Evolutionary conservation across 2,888 invertebrate genomes (phyloP), one percentile per base, ranked within the genome.

Genomic region (Steromphala cineraria): DNA sequence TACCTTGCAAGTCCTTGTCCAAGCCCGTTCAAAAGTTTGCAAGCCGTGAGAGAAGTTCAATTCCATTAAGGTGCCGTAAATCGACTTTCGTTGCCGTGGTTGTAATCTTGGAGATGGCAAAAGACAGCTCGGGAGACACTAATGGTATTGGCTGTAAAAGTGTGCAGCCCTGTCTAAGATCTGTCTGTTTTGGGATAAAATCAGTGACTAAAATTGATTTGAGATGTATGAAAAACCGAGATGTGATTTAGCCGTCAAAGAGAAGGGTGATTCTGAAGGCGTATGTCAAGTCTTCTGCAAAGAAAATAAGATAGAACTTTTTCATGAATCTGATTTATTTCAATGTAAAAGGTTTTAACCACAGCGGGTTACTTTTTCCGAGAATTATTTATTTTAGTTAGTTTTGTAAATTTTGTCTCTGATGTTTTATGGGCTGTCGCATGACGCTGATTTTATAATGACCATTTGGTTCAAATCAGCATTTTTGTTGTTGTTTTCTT

Each of bases 91-190:
- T 62, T 62, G 62, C 24, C 62, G 62, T 17, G 15, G 62, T 13
- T 24, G 62, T 62, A 62, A 62, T 62, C 62, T 62, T 62, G 62
- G 62, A 62, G 62, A 62, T 62, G 62, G 62, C 62, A 62, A 28
- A 62, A 62, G 62, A 62, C 62, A 62, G 62, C 28, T 62, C 24
- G n/a, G 28, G 62, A 4, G 28, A 24, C 62, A 24, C 62, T 62
- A 62, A 62, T 62, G 62, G 62, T 62, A 62, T 62, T 62, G 62
- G 62, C 62, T 62, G 28, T 62, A 62, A 62, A 62, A 62, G 28
- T 21, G 21, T 24, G n/a, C 28, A 62, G 62, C 24, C 28, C 28
- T 62, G 28, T 62, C 62, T 62, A 62, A 62, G 28, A 62, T 28
- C 62, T 62, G 62, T 62, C 62, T 62, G 28, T 24, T 62, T 28